Conservation (phyloP, 2,888 invertebrate genomes). For the Morpho helenor region DNA sequence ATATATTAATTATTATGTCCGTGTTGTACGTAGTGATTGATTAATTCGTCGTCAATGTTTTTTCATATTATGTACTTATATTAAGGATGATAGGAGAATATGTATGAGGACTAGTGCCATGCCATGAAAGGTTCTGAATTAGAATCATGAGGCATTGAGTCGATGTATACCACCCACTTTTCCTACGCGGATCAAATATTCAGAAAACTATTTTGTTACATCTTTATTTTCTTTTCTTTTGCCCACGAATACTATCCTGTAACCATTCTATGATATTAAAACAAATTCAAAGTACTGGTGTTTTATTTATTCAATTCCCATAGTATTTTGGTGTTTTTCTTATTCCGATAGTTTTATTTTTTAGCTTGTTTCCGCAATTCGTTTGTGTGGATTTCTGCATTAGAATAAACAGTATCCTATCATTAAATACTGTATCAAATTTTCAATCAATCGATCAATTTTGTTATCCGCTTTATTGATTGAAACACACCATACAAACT, state of each 20-base stretch:
- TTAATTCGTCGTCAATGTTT: constrained; percentile 42
- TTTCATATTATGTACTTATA: constrained; percentile 46
- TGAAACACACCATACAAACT: too few relatives aligned
- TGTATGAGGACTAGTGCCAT: constrained; percentile 78
- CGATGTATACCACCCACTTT: constrained; percentile 78
- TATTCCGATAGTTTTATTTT: too few relatives aligned
- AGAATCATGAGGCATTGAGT: constrained; percentile 75
- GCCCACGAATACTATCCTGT: constrained; percentile 60
- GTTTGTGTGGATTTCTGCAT: too few relatives aligned
- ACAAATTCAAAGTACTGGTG: constrained; percentile 53
- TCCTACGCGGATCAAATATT: constrained; percentile 66
- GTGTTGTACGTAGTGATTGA: constrained; percentile 33
- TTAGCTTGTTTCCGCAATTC: too few relatives aligned
- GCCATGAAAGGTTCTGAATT: constrained; percentile 78
- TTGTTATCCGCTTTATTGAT: too few relatives aligned
- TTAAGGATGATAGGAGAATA: constrained; percentile 74
- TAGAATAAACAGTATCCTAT: too few relatives aligned
- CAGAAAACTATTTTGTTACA: constrained; percentile 58
- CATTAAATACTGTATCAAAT: too few relatives aligned
- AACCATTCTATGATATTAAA: constrained; percentile 72
- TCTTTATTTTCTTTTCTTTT: constrained; percentile 56
- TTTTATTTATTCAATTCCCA: constrained; percentile 6
- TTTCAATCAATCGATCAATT: too few relatives aligned
- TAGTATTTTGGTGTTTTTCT: too few relatives aligned
- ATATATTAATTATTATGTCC: constrained; percentile 32